These are phyloP conservation scores for Meloe dianella DNA, from an alignment of 2,888 invertebrate species.

Conservation along the genomic window DNA sequence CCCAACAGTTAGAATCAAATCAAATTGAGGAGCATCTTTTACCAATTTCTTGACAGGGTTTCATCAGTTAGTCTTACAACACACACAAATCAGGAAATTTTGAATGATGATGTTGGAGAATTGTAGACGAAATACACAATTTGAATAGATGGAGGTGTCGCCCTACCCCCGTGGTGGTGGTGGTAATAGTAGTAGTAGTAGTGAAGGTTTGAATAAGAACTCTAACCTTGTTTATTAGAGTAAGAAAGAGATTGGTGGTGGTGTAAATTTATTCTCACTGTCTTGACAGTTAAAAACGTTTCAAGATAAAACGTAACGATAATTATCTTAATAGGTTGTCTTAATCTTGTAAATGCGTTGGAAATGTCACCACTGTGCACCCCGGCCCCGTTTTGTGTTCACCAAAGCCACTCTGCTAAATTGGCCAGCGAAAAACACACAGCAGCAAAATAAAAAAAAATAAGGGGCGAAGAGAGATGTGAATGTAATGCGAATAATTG, in stretches of 20 bases:
- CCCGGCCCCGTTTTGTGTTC: constrained; percentile 16
- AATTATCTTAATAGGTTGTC: constrained; percentile 42
- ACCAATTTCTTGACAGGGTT: constrained; percentile 1
- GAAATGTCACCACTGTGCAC: constrained; percentile 32
- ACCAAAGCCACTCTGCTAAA: constrained; percentile 11
- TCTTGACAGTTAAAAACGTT: constrained; percentile 25
- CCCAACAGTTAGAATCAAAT: too few species aligned
- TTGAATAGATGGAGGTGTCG: too few species aligned
- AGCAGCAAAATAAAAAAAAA: too few species aligned
- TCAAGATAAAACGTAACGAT: constrained; percentile 32
- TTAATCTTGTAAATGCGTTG: constrained; percentile 40
- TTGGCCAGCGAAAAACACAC: constrained; percentile 12
- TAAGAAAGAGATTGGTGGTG: too few species aligned
- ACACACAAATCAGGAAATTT: not conserved
- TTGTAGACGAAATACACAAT: too few species aligned
- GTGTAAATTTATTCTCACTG: constrained; percentile 23
- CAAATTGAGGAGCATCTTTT: not conserved
- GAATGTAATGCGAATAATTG: too few species aligned
- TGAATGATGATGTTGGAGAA: too few species aligned
- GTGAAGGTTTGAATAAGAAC: too few species aligned
- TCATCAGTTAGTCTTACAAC: not conserved
- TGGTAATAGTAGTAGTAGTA: not conserved
- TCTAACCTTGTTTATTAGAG: not conserved
- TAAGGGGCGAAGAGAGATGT: too few species aligned
- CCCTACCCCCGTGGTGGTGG: not conserved